A percentile compares a stretch with the other conserved stretches of the same genome.
These are phyloP conservation scores for Drosophila ananassae DNA, from an alignment of 1,140 invertebrate genomes.

Conservation along the genomic window DNA sequence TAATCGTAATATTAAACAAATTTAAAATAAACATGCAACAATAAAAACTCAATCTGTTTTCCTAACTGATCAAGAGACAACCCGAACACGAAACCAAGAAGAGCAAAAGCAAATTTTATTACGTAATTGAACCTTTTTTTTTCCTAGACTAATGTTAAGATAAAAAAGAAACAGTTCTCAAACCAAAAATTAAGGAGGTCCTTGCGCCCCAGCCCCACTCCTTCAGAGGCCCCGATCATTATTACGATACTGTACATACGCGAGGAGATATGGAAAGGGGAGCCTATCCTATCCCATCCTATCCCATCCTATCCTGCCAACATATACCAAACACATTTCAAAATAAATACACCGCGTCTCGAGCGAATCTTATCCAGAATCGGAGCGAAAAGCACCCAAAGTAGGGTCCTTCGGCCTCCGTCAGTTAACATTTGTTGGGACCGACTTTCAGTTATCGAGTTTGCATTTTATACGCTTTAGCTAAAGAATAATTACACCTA, in stretches of 20 bases:
- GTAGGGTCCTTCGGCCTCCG: constrained; percentile 40
- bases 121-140: constrained; percentile 50
- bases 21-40: constrained; percentile 32
- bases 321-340: constrained; percentile 71
- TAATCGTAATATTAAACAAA: constrained; percentile 56
- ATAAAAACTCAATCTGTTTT: constrained; percentile 43
- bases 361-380: constrained; percentile 43
- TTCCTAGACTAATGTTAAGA: constrained; percentile 51
- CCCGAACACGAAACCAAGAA: constrained; percentile 26
- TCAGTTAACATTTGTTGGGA: constrained; percentile 46
- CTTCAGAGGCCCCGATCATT: constrained; percentile 66
- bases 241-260: constrained; percentile 37
- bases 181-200: constrained; percentile 26
- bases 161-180: constrained; percentile 29
- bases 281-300: constrained; percentile 9
- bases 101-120: constrained; percentile 44
- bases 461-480: constrained; percentile 81
- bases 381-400: constrained; percentile 24
- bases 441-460: constrained; percentile 52
- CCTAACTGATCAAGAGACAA: constrained; percentile 29
- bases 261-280: constrained; percentile 25
- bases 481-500: constrained; percentile 66
- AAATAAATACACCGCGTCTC: constrained; percentile 41
- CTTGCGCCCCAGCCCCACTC: constrained; percentile 31
- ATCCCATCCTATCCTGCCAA: constrained; percentile 17